Evolutionary conservation across 1,140 invertebrate genomes (phyloP).

Genomic region (Lethrus apterus): DNA sequence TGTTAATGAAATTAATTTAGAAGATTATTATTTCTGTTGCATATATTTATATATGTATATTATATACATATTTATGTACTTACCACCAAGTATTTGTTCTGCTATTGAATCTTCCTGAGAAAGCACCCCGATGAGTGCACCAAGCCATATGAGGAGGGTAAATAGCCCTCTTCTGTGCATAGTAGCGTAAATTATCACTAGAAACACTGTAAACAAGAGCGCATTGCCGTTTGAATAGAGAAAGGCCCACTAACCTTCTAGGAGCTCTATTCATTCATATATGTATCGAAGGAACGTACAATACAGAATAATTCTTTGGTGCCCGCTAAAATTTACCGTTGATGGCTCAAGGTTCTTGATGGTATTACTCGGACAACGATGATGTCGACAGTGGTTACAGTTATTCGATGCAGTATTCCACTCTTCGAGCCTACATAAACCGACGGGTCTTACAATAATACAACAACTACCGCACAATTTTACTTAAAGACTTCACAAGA

Average conservation of each 20-base stretch:
- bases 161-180: slow-evolving; percentile 17
- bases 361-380: slow-evolving; percentile 10
- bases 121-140: slow-evolving; percentile 20
- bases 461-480: no score
- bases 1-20: no score
- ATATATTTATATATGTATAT: no score
- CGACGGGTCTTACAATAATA: not conserved
- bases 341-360: slow-evolving; percentile 17
- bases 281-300: slow-evolving; percentile 12
- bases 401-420: slow-evolving; percentile 13
- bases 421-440: slow-evolving; percentile 7
- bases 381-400: slow-evolving; percentile 9
- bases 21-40: no score
- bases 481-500: no score
- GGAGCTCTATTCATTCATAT: slow-evolving; percentile 17
- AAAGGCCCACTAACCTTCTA: slow-evolving; percentile 13
- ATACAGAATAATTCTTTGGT: slow-evolving; percentile 16
- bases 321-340: slow-evolving; percentile 19
- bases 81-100: slow-evolving; percentile 70
- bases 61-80: no score
- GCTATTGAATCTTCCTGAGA: slow-evolving; percentile 68
- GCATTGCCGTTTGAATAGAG: slow-evolving; percentile 8
- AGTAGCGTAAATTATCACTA: slow-evolving; percentile 9
- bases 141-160: slow-evolving; percentile 11
- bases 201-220: slow-evolving; percentile 11